Evolutionary conservation across 2,113 vertebrate species (phyloP).

Genomic region (Bufo gargarizans): DNA sequence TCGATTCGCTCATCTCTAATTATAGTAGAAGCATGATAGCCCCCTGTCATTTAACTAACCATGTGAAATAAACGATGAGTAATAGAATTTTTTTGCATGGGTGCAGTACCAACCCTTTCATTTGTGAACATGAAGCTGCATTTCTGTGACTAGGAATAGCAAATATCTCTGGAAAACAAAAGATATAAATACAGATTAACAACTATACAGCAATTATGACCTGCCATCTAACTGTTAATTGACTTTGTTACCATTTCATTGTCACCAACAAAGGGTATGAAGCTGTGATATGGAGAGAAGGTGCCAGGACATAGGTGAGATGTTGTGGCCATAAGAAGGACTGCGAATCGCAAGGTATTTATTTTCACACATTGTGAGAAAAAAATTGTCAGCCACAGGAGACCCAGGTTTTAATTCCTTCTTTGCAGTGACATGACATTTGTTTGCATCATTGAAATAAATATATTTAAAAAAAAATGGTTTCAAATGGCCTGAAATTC

Average conservation of each 20-base stretch:
- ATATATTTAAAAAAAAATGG: neutral
- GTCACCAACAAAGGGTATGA: conserved; percentile 26
- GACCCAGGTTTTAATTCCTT: neutral
- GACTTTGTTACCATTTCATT: conserved; percentile 48
- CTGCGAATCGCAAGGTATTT: conserved; percentile 10
- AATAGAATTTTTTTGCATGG: neutral
- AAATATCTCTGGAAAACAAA: neutral
- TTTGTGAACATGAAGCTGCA: neutral
- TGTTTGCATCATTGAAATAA: neutral
- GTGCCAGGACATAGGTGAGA: conserved; percentile 45
- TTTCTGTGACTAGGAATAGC: neutral
- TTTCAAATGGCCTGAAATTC: too few species aligned
- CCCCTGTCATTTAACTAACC: neutral
- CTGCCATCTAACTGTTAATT: conserved; percentile 48
- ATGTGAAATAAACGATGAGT: neutral
- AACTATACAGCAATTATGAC: conserved; percentile 33
- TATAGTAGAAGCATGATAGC: neutral
- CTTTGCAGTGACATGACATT: neutral
- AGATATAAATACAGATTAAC: conserved; percentile 29
- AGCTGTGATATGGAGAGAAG: conserved; percentile 26
- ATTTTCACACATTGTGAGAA: neutral
- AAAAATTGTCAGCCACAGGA: neutral
- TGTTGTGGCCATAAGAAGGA: conserved; percentile 21
- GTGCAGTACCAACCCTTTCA: neutral
- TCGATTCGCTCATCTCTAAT: neutral